Evolutionary conservation across 2,113 vertebrate species (phyloP), one percentile per base, ranked within the genome.

Genomic region (Syrrhaptes paradoxus): DNA sequence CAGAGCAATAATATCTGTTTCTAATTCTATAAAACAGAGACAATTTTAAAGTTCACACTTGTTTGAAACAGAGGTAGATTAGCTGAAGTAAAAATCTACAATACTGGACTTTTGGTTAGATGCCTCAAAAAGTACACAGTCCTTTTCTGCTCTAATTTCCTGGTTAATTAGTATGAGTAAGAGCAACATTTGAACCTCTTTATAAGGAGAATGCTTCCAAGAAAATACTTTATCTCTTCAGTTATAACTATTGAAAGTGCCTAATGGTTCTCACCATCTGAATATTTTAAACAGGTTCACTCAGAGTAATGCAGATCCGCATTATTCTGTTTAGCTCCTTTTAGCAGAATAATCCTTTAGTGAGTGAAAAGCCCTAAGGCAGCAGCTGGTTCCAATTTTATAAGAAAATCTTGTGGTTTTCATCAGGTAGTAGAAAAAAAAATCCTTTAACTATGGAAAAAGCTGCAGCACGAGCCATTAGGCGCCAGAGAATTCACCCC

Each of bases 251-350:
- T 57, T 78, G 76, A 81, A 93, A 89, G 75, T 68, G 32, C 59
- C 55, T 95, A 70, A 86, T 76, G 75, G 38, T 93, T 97, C 85
- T 96, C 43, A 89, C 29, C 52, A 41, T 76, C 38, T 86, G 86
- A 95, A 90, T 95, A 92, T 96, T 95, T 97, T 78, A 95, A 92
- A 83, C 52, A 89, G 38, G 48, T 91, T 95, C 68, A 26, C 57
- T 92, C 68, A 68, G 65, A 93, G 72, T 93, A 91, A 48, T 83
- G 59, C 43, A 66, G n/a, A 21, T 80, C 61, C 90, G 26, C 72
- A 71, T 75, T 92, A 93, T 84, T 81, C 80, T 89, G 7, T 78
- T 95, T 93, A 90, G 57, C 38, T 81, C 48, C 67, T 94, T 92
- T 95, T 85, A 92, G 68, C 26, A 93, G 86, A 95, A 81, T 84